These are phyloP conservation scores for Alces alces DNA, from an alignment of 2,113 vertebrate species.

Conservation along the genomic window DNA sequence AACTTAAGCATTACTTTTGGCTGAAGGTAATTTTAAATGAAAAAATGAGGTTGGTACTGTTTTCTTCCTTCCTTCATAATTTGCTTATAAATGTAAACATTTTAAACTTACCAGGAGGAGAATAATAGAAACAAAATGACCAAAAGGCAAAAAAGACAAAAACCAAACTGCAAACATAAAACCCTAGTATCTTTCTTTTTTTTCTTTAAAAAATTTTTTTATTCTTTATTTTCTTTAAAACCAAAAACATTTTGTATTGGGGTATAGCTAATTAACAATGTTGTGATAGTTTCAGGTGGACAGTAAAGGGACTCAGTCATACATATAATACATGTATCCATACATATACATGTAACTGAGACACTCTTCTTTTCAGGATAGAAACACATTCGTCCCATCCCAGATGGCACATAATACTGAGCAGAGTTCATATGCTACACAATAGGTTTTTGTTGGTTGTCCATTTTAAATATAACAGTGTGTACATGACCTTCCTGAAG, in stretches of 20 bases:
- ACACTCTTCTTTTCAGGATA: background rate
- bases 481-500: background rate
- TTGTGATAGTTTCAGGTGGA: background rate
- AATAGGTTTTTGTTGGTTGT: background rate
- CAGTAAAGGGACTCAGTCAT: background rate
- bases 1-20: background rate
- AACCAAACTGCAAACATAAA: background rate
- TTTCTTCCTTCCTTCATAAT: background rate
- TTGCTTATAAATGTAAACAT: background rate
- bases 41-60: background rate
- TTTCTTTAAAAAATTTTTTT: background rate
- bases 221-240: background rate
- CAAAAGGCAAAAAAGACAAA: background rate
- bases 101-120: background rate
- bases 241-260: background rate
- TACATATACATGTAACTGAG: background rate
- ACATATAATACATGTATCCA: background rate
- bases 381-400: background rate
- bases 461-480: background rate
- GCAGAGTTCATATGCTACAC: background rate
- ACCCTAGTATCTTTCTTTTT: background rate
- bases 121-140: slow-evolving; percentile 21
- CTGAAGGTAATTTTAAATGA: slow-evolving; percentile 42
- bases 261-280: background rate
- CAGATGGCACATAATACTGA: background rate